Base-by-base conservation (phyloP, 1,140 invertebrate genomes). In the Dendroctonus valens region DNA sequence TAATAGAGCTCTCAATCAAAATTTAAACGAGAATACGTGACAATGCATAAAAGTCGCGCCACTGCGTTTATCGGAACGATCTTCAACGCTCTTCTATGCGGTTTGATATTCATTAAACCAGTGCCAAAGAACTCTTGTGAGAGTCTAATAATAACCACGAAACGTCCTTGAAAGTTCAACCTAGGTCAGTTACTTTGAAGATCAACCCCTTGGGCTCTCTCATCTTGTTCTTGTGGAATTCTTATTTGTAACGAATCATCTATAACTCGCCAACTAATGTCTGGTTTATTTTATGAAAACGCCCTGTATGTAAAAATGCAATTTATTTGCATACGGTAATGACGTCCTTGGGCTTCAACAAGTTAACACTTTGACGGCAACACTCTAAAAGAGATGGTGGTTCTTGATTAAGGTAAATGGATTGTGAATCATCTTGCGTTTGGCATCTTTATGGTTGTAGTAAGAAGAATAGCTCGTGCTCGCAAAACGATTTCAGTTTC, bases 151-250 rank as follows among this genome's bases (percentile, higher is more conserved):
- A 65, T 65, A 65, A 69, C 67, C 58, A 50, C 15, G 39, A 11
- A 26, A 57, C 67, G 62, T 57, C 67, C 67, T 69, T 69, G 67
- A 65, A 59, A 69, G 67, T 69, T 69, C 63, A 65, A 6, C 62
- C 49, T 69, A 69, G 67, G 67, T 69, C 67, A 69, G 67, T 69
- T 59, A 69, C 67, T 60, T 51, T 49, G 15, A 57, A 55, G 48
- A 62, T 53, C 15, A 53, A 46, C 52, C 66, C 52, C 52, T 61
- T 52, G 59, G 59, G 38, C 26, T 46, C 12, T 37, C 40, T 42
- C 41, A 55, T 46, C 39, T 50, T 41, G 54, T 55, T 59, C 48
- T 44, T 15, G 39, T 7, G 53, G 52, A 42, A 52, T 66, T 66
- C 59, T 66, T 59, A 52, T 42, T 26, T 15, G 39, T 26, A 40